Percentiles rank a stretch among this genome's conserved stretches.
Conservation (phyloP, 2,888 invertebrate species). For the Leucophora obtusa region DNA sequence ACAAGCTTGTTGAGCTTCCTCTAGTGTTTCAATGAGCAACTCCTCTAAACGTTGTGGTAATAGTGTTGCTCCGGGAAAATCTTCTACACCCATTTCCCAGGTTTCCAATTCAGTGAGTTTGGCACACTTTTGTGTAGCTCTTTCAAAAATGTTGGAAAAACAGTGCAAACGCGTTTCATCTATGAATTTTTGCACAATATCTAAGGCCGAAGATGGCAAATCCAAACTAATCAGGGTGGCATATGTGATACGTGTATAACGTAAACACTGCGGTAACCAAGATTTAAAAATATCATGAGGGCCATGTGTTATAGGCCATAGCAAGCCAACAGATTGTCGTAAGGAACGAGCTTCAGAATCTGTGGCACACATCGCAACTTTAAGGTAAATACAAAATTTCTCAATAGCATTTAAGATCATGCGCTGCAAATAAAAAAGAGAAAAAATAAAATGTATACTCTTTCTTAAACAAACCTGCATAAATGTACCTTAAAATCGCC, state of each 20-base stretch:
- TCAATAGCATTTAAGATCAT: constrained; percentile 89
- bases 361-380: constrained; percentile 84
- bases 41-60: constrained; percentile 87
- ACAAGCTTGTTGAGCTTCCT: constrained; percentile 84
- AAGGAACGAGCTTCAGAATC: constrained; percentile 80
- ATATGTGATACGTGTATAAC: constrained; percentile 89
- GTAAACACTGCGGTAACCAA: constrained; percentile 89
- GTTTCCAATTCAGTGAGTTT: constrained; percentile 86
- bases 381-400: constrained; percentile 85
- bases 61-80: constrained; percentile 90
- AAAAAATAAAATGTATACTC: neutral
- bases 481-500: constrained; percentile 85
- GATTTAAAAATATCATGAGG: constrained; percentile 81
- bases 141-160: constrained; percentile 90
- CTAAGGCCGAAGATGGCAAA: constrained; percentile 91
- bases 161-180: constrained; percentile 93
- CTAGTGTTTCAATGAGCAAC: constrained; percentile 85
- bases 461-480: neutral
- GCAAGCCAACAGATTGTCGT: constrained; percentile 73
- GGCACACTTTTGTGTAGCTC: constrained; percentile 88
- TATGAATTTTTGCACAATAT: constrained; percentile 89
- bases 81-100: constrained; percentile 92
- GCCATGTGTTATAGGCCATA: constrained; percentile 79
- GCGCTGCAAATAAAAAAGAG: constrained; percentile 80
- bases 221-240: constrained; percentile 90